Conservation (phyloP, 1,140 invertebrate species). For the Gerris buenoi region DNA sequence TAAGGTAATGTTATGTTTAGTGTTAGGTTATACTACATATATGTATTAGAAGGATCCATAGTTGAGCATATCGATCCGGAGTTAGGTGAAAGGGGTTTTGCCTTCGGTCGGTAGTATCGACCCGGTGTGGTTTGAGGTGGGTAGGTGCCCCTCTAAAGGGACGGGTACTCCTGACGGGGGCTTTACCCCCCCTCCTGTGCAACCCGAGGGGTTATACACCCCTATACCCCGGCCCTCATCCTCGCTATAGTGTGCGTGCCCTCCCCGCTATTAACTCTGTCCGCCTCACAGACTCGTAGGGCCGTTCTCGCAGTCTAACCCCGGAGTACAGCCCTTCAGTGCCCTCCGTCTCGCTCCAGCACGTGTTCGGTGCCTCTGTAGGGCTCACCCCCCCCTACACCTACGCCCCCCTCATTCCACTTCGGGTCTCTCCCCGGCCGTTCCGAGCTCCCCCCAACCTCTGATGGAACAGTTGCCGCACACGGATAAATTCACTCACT, state of each 20-base stretch:
- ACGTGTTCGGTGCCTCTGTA: too few species aligned
- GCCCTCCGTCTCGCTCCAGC: background rate
- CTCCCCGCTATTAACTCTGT: background rate
- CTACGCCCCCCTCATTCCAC: background rate
- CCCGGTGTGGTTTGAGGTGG: background rate
- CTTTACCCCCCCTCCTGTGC: background rate
- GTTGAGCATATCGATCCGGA: too few species aligned
- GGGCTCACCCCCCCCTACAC: background rate
- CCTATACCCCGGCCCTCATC: background rate
- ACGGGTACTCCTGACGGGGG: too few species aligned
- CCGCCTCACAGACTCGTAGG: too few species aligned
- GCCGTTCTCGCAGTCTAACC: too few species aligned
- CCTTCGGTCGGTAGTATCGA: too few species aligned
- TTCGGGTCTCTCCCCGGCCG: background rate
- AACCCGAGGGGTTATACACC: too few species aligned
- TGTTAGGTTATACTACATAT: too few species aligned
- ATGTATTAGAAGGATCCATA: too few species aligned
- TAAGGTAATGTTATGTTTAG: too few species aligned
- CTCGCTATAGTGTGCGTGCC: background rate
- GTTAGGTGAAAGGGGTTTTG: too few species aligned
- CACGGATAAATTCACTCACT: background rate
- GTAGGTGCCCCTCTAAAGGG: background rate
- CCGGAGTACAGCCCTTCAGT: background rate
- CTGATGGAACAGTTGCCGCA: background rate
- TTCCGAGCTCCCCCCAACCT: background rate